Evolutionary conservation across 2,888 invertebrate genomes (phyloP), one percentile per base, ranked within the genome.

Genomic region (Oligia fasciuncula): DNA sequence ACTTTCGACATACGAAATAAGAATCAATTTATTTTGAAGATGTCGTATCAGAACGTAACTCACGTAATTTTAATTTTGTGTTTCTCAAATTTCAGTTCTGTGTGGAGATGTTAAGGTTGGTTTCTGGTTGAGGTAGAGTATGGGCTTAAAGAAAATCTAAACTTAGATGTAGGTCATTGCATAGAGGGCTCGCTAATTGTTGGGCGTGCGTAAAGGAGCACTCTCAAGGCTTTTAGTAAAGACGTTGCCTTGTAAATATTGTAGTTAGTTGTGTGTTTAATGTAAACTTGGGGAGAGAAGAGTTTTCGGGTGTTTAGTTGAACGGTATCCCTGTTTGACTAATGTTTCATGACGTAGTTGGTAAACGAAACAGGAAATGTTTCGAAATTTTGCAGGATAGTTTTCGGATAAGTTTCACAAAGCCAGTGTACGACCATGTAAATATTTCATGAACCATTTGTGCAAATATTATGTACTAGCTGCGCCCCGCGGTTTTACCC

Each of bases 131-230:
- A 1, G 0, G 1, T 13, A 0, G 29, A 54, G 81, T 60, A 70
- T 72, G 80, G 76, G 79, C 73, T 85, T 83, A 51, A 73, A 88
- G 77, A 88, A 90, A 89, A 89, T 91, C 91, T 93, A 93, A 92
- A 92, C 90, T 92, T 91, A 91, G 90, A 93, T 92, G 87, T 93
- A 91, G 92, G 93, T 91, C 92, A 90, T 90, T 90, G 91, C 91
- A 91, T 91, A 90, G 89, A 89, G 90, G 87, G 87, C 85, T 87
- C 85, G 87, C 90, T 93, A 93, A 93, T 93, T 93, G 93, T 91
- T 87, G 89, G 87, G 90, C 89, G 91, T 92, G 92, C 91, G 91
- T 92, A 90, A 92, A 92, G 91, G 83, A 92, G 90, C 88, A 88
- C 90, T 90, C 85, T 88, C 79, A 81, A 88, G 87, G 88, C 90